A percentile compares a stretch with the other conserved stretches of the same genome.
These are phyloP conservation scores for Sebastes vulpes DNA, from an alignment of 2,797 vertebrate species.

Conservation along the genomic window DNA sequence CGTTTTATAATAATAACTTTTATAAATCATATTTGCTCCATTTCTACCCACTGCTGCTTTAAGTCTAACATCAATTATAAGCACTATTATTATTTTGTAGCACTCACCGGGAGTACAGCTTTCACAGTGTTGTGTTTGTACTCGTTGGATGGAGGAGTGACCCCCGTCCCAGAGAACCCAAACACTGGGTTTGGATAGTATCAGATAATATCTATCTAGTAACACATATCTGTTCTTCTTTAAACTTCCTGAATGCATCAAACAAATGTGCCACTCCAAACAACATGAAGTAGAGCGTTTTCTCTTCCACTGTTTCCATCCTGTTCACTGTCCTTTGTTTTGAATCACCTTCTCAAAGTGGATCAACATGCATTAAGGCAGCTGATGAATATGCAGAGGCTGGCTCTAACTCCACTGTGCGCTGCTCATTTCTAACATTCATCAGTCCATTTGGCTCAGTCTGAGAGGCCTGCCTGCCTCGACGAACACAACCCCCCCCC, in stretches of 20 bases:
- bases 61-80: no score
- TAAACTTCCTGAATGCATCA: background rate
- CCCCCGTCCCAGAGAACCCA: no score
- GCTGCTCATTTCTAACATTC: slow-evolving; percentile 63
- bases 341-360: slow-evolving; percentile 1
- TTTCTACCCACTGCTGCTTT: no score
- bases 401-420: background rate
- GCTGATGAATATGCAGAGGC: slow-evolving; percentile 45
- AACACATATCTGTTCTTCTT: background rate
- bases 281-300: background rate
- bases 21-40: no score
- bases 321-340: background rate
- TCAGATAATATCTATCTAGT: no score
- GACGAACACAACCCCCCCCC: background rate
- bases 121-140: no score
- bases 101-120: no score
- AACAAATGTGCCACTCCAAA: background rate
- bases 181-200: no score
- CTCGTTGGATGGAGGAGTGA: no score
- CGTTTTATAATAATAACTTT: no score
- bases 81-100: no score
- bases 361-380: slow-evolving; percentile 16
- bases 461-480: slow-evolving; percentile 34
- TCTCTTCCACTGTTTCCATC: background rate
- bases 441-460: slow-evolving; percentile 63